Percentiles rank a stretch among this genome's conserved stretches.
phyloP scores from a whole-genome alignment of 2,797 vertebrate genomes.

The Lepus oiostolus region DNA sequence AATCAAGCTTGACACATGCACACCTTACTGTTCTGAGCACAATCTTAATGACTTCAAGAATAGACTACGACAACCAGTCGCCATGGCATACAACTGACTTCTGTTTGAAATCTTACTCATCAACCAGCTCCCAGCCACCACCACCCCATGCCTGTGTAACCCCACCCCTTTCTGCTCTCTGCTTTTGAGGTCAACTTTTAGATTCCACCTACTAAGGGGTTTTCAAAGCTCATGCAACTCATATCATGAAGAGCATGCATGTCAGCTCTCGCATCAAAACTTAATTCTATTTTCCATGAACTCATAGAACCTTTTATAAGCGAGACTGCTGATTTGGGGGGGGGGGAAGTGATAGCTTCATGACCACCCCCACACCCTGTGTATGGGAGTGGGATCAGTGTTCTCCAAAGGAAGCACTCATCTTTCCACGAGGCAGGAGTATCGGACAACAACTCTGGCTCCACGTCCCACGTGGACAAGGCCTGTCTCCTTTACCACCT shows the following conservation, averaged over 20 bases:
- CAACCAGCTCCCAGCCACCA: too few relatives aligned
- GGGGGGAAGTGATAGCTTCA: fast-evolving
- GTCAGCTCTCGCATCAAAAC: too few relatives aligned
- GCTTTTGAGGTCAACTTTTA: not conserved
- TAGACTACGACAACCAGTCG: too few relatives aligned
- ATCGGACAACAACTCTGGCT: fast-evolving
- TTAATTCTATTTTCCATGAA: too few relatives aligned
- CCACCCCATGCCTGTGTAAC: too few relatives aligned
- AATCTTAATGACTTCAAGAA: not conserved
- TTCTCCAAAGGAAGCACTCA: not conserved
- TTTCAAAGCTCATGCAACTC: too few relatives aligned
- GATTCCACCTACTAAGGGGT: not conserved
- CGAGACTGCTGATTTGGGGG: too few relatives aligned
- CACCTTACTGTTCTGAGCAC: not conserved
- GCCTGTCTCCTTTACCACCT: not conserved
- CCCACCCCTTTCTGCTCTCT: not conserved
- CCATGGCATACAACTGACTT: too few relatives aligned
- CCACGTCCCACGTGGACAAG: not conserved
- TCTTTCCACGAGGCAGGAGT: fast-evolving
- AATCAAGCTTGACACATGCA: not conserved
- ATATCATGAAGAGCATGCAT: too few relatives aligned
- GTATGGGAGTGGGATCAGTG: fast-evolving
- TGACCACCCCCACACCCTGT: too few relatives aligned
- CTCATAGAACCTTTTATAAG: too few relatives aligned
- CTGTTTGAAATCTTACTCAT: too few relatives aligned